phyloP scores from a whole-genome alignment of 2,888 invertebrate genomes.

The Drosophila kambysellisi region DNA sequence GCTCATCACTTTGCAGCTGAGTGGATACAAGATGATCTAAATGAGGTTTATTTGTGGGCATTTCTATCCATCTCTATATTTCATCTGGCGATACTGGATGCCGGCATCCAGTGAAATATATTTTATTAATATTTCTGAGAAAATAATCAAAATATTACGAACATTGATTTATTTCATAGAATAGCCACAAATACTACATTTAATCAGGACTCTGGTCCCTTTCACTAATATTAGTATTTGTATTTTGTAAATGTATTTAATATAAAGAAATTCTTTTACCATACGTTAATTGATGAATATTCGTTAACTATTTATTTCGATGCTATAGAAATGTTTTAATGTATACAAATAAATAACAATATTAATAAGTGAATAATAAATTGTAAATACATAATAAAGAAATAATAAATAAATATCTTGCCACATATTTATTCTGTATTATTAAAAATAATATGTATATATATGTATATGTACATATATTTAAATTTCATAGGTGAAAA shows the following conservation, averaged over 20 bases:
- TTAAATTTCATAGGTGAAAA: background rate
- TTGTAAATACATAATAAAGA: background rate
- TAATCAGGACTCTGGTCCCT: too few relatives aligned
- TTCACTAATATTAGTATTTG: background rate
- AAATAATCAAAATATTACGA: background rate
- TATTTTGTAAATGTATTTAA: background rate
- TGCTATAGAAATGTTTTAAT: background rate
- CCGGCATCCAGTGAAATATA: background rate
- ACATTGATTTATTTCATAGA: background rate
- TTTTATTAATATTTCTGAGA: background rate
- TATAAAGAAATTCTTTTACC: background rate
- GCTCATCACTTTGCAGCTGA: background rate
- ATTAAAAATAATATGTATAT: background rate
- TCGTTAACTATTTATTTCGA: background rate
- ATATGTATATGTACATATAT: too few relatives aligned
- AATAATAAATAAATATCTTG: background rate
- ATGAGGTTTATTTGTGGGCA: background rate
- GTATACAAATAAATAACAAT: background rate
- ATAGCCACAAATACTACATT: background rate
- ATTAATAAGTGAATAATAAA: background rate
- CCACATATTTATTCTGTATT: background rate
- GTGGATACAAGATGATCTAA: background rate
- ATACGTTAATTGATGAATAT: background rate
- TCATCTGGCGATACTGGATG: background rate
- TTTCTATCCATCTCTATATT: background rate